Conservation (phyloP, 2,888 invertebrate genomes). For the Heteromyza rotundicornis region DNA sequence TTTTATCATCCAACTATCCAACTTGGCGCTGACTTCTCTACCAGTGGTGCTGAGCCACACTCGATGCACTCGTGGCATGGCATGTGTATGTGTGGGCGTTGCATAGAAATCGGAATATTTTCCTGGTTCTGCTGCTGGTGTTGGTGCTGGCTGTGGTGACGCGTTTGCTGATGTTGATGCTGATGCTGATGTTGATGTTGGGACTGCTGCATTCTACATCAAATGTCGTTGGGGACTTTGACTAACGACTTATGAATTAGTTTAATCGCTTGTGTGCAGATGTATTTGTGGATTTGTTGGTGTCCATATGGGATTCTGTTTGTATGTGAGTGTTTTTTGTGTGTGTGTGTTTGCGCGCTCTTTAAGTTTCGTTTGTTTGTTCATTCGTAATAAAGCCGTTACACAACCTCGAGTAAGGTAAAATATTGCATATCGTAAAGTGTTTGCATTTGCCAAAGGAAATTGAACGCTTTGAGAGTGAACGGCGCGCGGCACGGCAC, state of each 20-base stretch:
- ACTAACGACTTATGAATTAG: conserved; percentile 36
- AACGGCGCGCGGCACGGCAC: no score
- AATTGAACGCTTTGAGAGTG: neutral
- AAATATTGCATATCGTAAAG: neutral
- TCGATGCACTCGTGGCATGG: neutral
- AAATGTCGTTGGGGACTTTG: conserved; percentile 30
- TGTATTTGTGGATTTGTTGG: no score
- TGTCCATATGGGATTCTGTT: neutral
- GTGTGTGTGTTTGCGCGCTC: neutral
- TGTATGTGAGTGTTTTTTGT: neutral
- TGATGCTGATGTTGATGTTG: no score
- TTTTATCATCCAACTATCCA: conserved; percentile 21
- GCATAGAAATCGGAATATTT: neutral
- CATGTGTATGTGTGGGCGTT: neutral
- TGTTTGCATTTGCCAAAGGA: neutral
- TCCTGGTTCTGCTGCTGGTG: neutral
- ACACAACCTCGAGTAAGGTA: neutral
- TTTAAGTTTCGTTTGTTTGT: no score
- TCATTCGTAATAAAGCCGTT: no score
- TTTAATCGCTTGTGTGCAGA: conserved; percentile 11
- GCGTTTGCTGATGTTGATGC: neutral
- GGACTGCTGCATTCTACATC: conserved; percentile 16
- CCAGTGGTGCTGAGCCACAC: neutral
- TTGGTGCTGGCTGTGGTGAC: neutral
- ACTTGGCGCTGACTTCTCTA: neutral